phyloP scores from a whole-genome alignment of 2,113 vertebrate genomes.

The Cranoglanis bouderius region DNA sequence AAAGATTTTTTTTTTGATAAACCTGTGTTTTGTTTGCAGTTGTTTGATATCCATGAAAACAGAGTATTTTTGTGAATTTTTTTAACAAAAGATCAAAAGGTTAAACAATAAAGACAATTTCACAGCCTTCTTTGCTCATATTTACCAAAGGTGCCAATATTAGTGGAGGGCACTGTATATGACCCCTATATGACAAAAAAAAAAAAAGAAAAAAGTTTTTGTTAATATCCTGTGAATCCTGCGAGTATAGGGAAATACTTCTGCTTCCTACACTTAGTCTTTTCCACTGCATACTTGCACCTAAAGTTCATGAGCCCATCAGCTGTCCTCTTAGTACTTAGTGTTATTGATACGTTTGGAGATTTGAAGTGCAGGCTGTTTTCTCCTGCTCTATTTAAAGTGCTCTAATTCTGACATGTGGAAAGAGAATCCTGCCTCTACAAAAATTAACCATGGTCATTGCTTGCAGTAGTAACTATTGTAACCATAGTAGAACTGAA shows the following conservation, averaged over 20 bases:
- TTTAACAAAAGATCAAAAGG: too few relatives aligned
- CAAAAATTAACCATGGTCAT: background rate
- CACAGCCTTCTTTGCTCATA: too few relatives aligned
- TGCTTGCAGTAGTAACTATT: background rate
- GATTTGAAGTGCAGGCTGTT: slow-evolving; percentile 40
- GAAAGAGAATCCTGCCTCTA: slow-evolving; percentile 4
- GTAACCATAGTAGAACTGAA: background rate
- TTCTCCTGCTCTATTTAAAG: slow-evolving; percentile 50
- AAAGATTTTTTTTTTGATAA: too few relatives aligned
- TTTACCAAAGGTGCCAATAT: too few relatives aligned
- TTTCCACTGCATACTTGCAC: background rate
- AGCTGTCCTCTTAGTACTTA: slow-evolving; percentile 22
- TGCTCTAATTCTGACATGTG: slow-evolving; percentile 36
- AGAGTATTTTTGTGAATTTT: too few relatives aligned
- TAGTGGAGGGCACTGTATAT: too few relatives aligned
- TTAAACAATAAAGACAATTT: too few relatives aligned
- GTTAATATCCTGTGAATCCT: background rate
- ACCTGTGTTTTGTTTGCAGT: too few relatives aligned
- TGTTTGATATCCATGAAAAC: too few relatives aligned
- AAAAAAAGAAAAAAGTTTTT: background rate
- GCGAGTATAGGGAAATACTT: background rate
- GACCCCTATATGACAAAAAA: background rate
- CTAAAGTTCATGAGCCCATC: background rate
- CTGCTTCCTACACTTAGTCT: background rate
- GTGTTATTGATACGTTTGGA: slow-evolving; percentile 31